Base-by-base conservation (phyloP, 2,888 invertebrate genomes). In the Hipparchia semele region DNA sequence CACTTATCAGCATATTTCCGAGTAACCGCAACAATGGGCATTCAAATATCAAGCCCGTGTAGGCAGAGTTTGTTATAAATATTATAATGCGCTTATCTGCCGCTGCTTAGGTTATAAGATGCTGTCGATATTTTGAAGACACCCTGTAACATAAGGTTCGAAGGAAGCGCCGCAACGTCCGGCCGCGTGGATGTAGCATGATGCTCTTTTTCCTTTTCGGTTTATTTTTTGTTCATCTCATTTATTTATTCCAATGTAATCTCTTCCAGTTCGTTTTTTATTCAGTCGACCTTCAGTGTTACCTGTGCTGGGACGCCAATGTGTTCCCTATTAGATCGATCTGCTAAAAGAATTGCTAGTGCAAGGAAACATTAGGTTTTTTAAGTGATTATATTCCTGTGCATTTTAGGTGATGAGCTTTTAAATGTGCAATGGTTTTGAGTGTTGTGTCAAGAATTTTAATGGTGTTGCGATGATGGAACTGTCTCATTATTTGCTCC, bases 201-300 rank as follows among this genome's bases (percentile, higher is more conserved):
- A 88, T 92, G 89, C 87, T 87, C 90, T 91, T 93, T 93, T 91
- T 69, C 86, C 87, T 89, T 91, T 91, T 91, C 81, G 90, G 87
- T 89, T 84, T 90, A 87, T 90, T 92, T 94, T 94, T 94, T 92
- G 93, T 94, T 94, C 92, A 92, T 93, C 94, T 94, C 94, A 94
- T 94, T 94, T 94, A 94, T 94, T 94, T 94, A 94, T 94, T 94
- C 94, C 94, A 91, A 93, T 94, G 94, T 94, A 94, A 94, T 94
- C 92, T 94, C 91, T 90, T 92, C 92, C 92, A 92, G 90, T 88
- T 92, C 88, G 89, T 92, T 94, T 94, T 94, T 94, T 94, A 92
- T 93, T 92, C 94, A 94, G 91, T 94, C 92, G 91, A 90, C 92
- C 92, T 93, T 93, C 90, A 92, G 92, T 91, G 86, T 90, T 94